phyloP scores from a whole-genome alignment of 1,140 invertebrate species.

The Babylonia areolata region DNA sequence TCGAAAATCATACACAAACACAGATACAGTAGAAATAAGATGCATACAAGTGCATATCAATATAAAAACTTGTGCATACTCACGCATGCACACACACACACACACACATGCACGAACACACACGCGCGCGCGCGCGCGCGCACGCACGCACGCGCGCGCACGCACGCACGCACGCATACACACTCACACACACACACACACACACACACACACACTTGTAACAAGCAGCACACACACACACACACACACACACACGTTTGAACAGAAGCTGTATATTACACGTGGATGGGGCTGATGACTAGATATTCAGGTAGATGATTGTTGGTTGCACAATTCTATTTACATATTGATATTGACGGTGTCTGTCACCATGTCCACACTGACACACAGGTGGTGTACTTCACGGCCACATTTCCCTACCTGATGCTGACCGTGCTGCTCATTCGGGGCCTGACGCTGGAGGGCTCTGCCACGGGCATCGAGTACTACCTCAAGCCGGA shows the following conservation, averaged over 20 bases:
- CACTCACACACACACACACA: constrained; percentile 14
- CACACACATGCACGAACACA: constrained; percentile 8
- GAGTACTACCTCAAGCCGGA: constrained; percentile 79
- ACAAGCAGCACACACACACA: too few relatives aligned
- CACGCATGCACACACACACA: constrained; percentile 3
- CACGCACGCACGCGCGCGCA: neutral
- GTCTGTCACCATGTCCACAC: too few relatives aligned
- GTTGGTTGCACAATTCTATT: too few relatives aligned
- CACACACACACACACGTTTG: too few relatives aligned
- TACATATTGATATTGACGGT: too few relatives aligned
- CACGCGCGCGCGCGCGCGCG: neutral
- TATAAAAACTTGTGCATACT: too few relatives aligned
- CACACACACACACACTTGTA: neutral
- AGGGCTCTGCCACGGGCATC: constrained; percentile 87
- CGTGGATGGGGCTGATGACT: too few relatives aligned
- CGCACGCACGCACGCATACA: constrained; percentile 1
- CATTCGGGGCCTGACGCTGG: constrained; percentile 86
- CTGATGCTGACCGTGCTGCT: constrained; percentile 88
- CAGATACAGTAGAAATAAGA: too few relatives aligned
- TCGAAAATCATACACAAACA: too few relatives aligned
- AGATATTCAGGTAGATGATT: too few relatives aligned
- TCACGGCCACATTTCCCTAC: constrained; percentile 91
- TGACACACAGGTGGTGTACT: constrained; percentile 82
- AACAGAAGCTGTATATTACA: too few relatives aligned
- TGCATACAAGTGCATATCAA: too few relatives aligned